phyloP scores from a whole-genome alignment of 1,140 invertebrate species.

The Apolygus lucorum region DNA sequence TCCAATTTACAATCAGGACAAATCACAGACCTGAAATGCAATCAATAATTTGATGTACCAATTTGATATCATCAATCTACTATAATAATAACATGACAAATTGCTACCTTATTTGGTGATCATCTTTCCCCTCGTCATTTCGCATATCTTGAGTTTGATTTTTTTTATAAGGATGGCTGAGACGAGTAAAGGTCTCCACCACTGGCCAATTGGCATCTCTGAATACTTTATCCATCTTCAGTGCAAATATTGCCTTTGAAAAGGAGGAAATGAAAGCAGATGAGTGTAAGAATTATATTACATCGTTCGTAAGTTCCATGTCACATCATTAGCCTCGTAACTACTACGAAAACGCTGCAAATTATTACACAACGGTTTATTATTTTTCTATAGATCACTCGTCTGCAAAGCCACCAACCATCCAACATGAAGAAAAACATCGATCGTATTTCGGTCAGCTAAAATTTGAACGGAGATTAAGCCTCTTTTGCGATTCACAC shows the following conservation, averaged over 20 bases:
- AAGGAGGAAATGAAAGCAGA: neutral
- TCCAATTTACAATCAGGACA: constrained; percentile 13
- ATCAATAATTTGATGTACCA: neutral
- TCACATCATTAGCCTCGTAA: no score
- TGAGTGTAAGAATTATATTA: no score
- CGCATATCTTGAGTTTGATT: neutral
- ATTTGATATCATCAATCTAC: no score
- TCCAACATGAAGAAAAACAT: no score
- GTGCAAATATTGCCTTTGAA: constrained; percentile 14
- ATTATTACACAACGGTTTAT: no score
- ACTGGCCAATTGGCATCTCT: constrained; percentile 16
- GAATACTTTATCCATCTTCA: constrained; percentile 20
- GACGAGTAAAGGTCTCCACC: neutral
- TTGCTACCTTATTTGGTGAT: neutral
- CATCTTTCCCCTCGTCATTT: neutral
- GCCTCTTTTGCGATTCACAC: no score
- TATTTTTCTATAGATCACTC: no score
- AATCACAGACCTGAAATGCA: neutral
- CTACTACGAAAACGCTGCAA: no score
- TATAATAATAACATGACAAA: neutral
- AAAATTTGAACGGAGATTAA: no score
- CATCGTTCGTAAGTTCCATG: no score
- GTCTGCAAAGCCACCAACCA: no score
- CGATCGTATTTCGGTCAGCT: no score
- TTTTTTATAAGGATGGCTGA: constrained; percentile 10